Evolutionary conservation across 2,113 vertebrate species (phyloP).

Genomic region (Boleophthalmus pectinirostris): DNA sequence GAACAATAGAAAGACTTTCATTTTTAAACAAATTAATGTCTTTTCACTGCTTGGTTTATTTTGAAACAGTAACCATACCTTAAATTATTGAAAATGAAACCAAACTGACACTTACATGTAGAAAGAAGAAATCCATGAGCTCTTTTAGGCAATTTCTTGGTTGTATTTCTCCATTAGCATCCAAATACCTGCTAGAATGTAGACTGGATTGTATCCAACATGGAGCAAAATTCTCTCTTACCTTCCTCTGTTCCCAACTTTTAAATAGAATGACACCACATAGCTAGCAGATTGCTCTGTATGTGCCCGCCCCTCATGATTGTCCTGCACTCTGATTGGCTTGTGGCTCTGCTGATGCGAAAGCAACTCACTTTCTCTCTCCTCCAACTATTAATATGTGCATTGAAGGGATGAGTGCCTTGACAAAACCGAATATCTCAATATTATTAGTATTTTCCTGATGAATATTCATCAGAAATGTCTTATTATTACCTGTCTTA

Average conservation of each 20-base stretch:
- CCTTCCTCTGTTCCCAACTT: constrained; percentile 5
- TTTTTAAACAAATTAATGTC: too few species aligned
- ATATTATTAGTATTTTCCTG: background rate
- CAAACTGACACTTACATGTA: background rate
- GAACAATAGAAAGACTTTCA: too few species aligned
- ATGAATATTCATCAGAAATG: too few species aligned
- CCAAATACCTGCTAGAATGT: background rate
- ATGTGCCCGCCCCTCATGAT: background rate
- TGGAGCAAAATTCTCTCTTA: background rate
- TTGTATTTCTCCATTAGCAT: background rate
- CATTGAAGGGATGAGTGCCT: background rate
- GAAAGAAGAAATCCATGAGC: background rate
- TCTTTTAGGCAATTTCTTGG: background rate
- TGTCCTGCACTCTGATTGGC: constrained; percentile 33
- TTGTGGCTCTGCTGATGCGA: constrained; percentile 15
- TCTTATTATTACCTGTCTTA: too few species aligned
- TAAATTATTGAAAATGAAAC: background rate
- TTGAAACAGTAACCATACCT: background rate
- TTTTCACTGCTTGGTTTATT: background rate
- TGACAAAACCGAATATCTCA: background rate
- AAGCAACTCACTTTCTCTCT: background rate
- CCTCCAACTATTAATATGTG: background rate
- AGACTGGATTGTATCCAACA: background rate
- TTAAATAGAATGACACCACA: background rate
- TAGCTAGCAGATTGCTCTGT: background rate